These are phyloP conservation scores for Boloria selene DNA, from an alignment of 2,888 invertebrate species.

Conservation along the genomic window DNA sequence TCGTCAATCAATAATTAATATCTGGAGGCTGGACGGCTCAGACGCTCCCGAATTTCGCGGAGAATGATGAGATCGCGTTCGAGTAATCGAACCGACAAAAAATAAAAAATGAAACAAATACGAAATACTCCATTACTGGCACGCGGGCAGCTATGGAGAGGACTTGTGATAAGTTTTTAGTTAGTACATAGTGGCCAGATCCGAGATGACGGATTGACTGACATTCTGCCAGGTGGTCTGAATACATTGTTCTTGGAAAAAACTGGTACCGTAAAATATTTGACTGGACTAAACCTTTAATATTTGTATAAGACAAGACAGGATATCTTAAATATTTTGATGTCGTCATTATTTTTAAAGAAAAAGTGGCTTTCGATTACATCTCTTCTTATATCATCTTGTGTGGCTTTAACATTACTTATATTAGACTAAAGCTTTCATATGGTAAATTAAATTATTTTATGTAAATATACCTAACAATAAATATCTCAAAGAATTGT, in stretches of 20 bases:
- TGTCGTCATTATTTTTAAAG: conserved; percentile 17
- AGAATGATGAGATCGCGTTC: conserved; percentile 80
- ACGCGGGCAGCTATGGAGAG: conserved; percentile 59
- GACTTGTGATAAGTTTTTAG: conserved; percentile 35
- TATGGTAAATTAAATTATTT: too few species aligned
- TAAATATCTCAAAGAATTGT: too few species aligned
- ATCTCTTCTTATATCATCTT: conserved; percentile 9
- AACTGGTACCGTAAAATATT: conserved; percentile 24
- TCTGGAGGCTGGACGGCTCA: conserved; percentile 73
- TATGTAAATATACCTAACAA: too few species aligned
- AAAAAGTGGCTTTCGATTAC: conserved; percentile 11
- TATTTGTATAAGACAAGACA: conserved; percentile 19
- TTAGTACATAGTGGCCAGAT: conserved; percentile 6
- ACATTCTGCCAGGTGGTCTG: conserved; percentile 30
- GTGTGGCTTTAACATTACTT: conserved; percentile 15
- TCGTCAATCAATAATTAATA: conserved; percentile 83
- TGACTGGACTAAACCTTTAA: conserved; percentile 14
- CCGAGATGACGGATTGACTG: conserved; percentile 11
- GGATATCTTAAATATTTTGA: conserved; percentile 22
- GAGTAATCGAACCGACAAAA: conserved; percentile 81
- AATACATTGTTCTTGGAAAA: conserved; percentile 19
- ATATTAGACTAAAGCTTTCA: background rate
- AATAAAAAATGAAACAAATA: conserved; percentile 82
- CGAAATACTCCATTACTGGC: conserved; percentile 80
- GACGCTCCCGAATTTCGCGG: conserved; percentile 82